These are phyloP conservation scores for Bufo bufo DNA, from an alignment of 2,113 vertebrate genomes.

Conservation along the genomic window DNA sequence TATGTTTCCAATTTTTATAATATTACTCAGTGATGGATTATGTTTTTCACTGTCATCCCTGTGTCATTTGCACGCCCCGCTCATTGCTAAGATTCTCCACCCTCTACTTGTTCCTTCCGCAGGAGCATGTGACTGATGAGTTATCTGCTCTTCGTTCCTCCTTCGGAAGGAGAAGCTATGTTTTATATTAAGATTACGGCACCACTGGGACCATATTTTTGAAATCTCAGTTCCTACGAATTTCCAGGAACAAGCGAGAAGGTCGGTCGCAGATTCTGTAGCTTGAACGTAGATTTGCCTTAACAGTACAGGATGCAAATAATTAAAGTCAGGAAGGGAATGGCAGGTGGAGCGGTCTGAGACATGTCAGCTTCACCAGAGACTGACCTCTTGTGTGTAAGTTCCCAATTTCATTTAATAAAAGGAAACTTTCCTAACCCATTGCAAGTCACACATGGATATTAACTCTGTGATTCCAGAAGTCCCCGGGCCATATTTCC, in stretches of 20 bases:
- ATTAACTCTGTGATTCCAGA: not conserved
- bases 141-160: not conserved
- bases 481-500: not conserved
- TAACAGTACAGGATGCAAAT: slow-evolving; percentile 29
- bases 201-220: not conserved
- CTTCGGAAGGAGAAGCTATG: slow-evolving; percentile 14
- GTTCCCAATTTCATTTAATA: not conserved
- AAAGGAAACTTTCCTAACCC: not conserved
- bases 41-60: not conserved
- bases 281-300: slow-evolving; percentile 26
- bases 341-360: slow-evolving; percentile 24
- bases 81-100: not conserved
- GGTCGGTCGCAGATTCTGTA: slow-evolving; percentile 6
- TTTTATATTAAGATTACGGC: slow-evolving; percentile 8
- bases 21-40: not conserved
- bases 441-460: not conserved
- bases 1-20: not conserved
- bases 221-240: slow-evolving; percentile 23
- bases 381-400: not conserved
- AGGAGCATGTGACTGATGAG: not conserved
- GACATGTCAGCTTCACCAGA: not conserved
- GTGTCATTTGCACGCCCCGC: not conserved
- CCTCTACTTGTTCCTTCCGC: not conserved
- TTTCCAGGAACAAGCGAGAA: slow-evolving; percentile 39
- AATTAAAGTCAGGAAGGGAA: slow-evolving; percentile 20